A percentile compares a stretch with the other conserved stretches of the same genome.
These are phyloP conservation scores for Microcebus lehilahytsara DNA, from an alignment of 2,113 vertebrate genomes.

Conservation along the genomic window DNA sequence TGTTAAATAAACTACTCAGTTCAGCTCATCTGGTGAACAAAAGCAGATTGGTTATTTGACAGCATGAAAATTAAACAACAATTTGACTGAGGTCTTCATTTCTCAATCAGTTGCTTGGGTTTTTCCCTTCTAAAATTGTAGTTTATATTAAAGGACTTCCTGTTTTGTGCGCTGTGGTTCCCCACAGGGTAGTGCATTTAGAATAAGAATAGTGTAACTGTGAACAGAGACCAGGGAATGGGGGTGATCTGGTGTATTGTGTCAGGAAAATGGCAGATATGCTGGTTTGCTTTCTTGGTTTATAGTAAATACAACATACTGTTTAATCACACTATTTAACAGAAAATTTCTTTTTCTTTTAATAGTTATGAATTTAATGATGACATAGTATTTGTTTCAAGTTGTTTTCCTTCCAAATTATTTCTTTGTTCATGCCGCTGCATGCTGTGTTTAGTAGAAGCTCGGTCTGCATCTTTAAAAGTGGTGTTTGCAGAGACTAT, in stretches of 20 bases:
- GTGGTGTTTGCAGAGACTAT: background rate
- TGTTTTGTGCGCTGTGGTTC: constrained; percentile 42
- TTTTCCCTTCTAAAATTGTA: constrained; percentile 61
- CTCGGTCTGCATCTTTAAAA: background rate
- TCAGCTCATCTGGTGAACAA: background rate
- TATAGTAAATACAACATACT: background rate
- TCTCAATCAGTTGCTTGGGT: constrained; percentile 40
- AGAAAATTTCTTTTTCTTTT: background rate
- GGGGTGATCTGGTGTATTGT: background rate
- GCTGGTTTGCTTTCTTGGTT: background rate
- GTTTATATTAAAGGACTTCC: constrained; percentile 45
- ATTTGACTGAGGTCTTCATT: constrained; percentile 40
- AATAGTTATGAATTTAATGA: background rate
- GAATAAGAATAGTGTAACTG: constrained; percentile 28
- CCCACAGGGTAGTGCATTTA: background rate
- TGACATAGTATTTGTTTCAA: background rate
- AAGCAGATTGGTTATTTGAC: background rate
- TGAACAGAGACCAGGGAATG: background rate
- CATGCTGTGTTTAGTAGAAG: background rate
- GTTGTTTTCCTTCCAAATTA: background rate
- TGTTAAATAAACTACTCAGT: background rate
- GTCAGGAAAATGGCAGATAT: background rate
- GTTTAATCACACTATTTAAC: background rate
- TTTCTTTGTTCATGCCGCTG: background rate
- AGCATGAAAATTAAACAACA: background rate